These are phyloP conservation scores for Anodontia alba DNA, from an alignment of 2,888 invertebrate species.

Conservation along the genomic window DNA sequence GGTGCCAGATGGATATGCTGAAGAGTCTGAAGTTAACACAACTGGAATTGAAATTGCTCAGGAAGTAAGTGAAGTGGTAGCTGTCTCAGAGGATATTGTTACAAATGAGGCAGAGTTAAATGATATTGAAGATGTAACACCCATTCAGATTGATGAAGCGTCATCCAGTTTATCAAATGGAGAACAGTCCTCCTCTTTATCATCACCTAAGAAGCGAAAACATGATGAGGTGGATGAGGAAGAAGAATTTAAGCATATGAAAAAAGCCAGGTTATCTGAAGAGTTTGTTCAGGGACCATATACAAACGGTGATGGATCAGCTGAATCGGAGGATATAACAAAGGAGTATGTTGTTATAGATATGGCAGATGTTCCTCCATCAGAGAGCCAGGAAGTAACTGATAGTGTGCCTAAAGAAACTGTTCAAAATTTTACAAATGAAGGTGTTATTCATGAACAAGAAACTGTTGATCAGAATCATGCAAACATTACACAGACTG, in stretches of 20 bases:
- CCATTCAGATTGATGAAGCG: neutral
- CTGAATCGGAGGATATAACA: slow-evolving; percentile 42
- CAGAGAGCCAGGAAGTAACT: slow-evolving; percentile 72
- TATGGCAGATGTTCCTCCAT: slow-evolving; percentile 74
- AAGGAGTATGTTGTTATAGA: slow-evolving; percentile 78
- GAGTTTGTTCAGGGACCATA: slow-evolving; percentile 32
- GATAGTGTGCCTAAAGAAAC: slow-evolving; percentile 62
- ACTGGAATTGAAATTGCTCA: slow-evolving; percentile 34
- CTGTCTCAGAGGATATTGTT: neutral
- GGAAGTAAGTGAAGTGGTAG: slow-evolving; percentile 31
- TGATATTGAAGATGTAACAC: neutral
- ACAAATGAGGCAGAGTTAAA: neutral
- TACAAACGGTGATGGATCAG: slow-evolving; percentile 24
- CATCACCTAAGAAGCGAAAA: slow-evolving; percentile 53
- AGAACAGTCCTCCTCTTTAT: neutral
- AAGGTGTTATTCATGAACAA: slow-evolving; percentile 20
- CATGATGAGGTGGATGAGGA: slow-evolving; percentile 56
- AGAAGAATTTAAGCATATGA: slow-evolving; percentile 37
- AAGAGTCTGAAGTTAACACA: slow-evolving; percentile 10
- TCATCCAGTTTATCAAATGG: slow-evolving; percentile 1
- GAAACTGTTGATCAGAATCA: slow-evolving; percentile 32
- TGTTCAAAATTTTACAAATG: slow-evolving; percentile 9
- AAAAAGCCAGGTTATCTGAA: slow-evolving; percentile 48
- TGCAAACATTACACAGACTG: neutral
- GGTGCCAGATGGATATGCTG: slow-evolving; percentile 22